Base-by-base conservation (phyloP, 92 coral and sea anemone genomes). In the Bergia puertoricense region DNA sequence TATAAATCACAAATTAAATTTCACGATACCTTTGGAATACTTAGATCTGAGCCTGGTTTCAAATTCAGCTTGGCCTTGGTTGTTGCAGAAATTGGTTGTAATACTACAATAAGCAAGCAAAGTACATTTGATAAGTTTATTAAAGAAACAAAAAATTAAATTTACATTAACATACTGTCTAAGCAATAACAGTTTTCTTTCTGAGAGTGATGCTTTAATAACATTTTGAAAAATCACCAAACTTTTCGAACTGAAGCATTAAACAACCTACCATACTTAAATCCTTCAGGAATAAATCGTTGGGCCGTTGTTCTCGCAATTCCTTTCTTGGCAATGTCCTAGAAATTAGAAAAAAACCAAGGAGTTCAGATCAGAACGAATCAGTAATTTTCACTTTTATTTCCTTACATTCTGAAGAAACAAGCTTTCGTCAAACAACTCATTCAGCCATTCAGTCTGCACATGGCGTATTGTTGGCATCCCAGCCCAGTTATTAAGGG, bases 311-410 rank as follows among this genome's bases (percentile, higher is more conserved):
- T 94, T 67, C 81, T 91, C 46, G 99, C 99, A 86, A 96, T 95
- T 51, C 99, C 99, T 80, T 92, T 94, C 82, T 91, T 93, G 38
- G 99, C 99, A 89, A 92, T 93, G 72, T 88, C 91, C 99, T 96
- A 77, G 1, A 8, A 50, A 56, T 18, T 84, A 80, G 74, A 18
- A 82, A 65, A 57, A 88, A 50, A 30, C 30, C 30, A 30, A 30
- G 11, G 11, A 1, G 38, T 8, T 51, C 16, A 40, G 15, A 7
- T 22, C 15, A 37, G 20, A 62, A 18, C 20, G 69, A 62, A 62
- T 23, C 23, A 20, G 23, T 14, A 62, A 20, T 20, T 62, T 62
- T 57, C 66, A 2, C 18, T 57, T 10, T 6, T 3, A 6, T 18
- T 16, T 62, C 59, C 14, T 3, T 11, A 4, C 59, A 54, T 54